These are phyloP conservation scores for Ammodramus savannarum DNA, from an alignment of 2,113 vertebrate species.

Conservation along the genomic window DNA sequence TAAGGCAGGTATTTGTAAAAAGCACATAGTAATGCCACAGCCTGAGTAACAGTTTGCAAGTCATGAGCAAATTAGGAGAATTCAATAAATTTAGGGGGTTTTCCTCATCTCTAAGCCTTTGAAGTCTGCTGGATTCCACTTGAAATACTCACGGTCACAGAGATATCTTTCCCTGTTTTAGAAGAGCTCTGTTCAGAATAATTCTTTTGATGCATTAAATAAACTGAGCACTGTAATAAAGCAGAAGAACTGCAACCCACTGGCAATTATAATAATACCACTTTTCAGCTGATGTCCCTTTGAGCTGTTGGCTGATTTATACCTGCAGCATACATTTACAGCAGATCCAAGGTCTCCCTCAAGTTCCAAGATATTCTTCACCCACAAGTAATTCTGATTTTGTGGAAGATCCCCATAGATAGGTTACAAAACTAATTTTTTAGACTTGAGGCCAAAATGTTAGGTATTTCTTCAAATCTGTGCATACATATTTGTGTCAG, in stretches of 20 bases:
- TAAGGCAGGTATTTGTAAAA: constrained; percentile 6
- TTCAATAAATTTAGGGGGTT: background rate
- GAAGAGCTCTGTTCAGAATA: background rate
- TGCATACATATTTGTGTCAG: background rate
- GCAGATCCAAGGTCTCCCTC: background rate
- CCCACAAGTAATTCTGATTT: background rate
- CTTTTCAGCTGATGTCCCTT: background rate
- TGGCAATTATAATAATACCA: background rate
- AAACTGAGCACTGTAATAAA: background rate
- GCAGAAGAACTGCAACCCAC: background rate
- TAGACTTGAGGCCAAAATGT: background rate
- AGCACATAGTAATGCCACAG: background rate
- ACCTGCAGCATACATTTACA: background rate
- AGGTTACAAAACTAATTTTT: background rate
- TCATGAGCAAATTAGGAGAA: background rate
- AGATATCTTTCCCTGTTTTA: background rate
- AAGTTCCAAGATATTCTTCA: background rate
- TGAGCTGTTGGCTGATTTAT: background rate
- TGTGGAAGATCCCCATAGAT: background rate
- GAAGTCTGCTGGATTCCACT: background rate
- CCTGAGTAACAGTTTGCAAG: background rate
- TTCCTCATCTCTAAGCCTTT: background rate
- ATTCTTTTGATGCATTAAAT: background rate
- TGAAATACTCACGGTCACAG: background rate
- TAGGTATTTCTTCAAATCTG: background rate